These are phyloP conservation scores for Oscheius sp. DNA, from an alignment of 1,140 invertebrate genomes.

Conservation along the genomic window DNA sequence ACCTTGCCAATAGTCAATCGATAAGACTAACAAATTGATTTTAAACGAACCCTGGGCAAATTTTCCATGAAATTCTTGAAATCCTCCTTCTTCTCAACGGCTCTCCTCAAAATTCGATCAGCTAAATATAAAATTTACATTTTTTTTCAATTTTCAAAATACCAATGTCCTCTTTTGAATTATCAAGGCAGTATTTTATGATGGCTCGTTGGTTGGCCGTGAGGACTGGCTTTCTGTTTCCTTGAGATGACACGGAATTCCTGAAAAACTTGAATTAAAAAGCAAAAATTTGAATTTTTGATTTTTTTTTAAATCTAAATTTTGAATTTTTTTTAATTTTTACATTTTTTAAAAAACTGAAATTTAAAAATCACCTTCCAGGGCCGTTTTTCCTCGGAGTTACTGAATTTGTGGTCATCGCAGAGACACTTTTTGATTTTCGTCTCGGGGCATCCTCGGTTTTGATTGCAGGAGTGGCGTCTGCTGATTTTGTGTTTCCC, in stretches of 20 bases:
- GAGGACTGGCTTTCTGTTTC: constrained; percentile 29
- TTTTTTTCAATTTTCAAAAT: not conserved
- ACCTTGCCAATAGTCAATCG: not conserved
- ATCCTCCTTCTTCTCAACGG: constrained; percentile 46
- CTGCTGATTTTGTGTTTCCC: not conserved
- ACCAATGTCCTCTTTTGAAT: constrained; percentile 51
- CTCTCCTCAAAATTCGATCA: constrained; percentile 44
- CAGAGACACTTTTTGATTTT: not conserved
- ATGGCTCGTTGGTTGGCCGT: constrained; percentile 39
- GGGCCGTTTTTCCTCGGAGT: not conserved
- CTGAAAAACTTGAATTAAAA: constrained; percentile 23
- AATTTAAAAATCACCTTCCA: not conserved
- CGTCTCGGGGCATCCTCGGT: not conserved
- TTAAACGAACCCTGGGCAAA: constrained; percentile 31
- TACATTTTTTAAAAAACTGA: not conserved
- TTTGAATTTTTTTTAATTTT: not conserved
- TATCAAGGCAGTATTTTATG: constrained; percentile 50
- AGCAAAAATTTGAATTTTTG: not conserved
- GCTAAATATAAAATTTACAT: not conserved
- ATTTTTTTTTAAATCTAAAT: not conserved
- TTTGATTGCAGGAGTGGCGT: not conserved
- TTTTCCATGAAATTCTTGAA: constrained; percentile 44
- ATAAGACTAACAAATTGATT: not conserved
- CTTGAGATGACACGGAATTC: constrained; percentile 30
- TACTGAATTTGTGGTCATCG: not conserved